Conservation (phyloP, 2,797 vertebrate species). For the Pristis pectinata region DNA sequence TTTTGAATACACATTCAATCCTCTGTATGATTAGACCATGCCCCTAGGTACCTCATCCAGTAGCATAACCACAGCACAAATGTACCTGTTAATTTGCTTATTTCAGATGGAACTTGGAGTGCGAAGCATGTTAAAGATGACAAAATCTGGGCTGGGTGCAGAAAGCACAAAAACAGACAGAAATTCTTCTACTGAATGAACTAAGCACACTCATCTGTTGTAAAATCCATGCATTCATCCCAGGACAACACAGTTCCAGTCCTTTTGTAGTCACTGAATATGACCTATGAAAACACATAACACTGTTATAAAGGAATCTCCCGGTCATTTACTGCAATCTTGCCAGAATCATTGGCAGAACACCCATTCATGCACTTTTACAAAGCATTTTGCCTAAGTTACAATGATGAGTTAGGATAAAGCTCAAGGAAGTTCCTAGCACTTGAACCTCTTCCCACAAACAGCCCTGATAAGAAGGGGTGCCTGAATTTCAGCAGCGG, state of each 20-base stretch:
- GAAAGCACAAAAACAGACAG: not conserved
- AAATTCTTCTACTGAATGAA: too few species aligned
- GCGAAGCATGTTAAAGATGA: not conserved
- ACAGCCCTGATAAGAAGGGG: not conserved
- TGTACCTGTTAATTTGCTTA: not conserved
- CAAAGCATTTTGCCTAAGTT: not conserved
- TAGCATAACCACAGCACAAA: not conserved
- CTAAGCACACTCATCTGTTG: too few species aligned
- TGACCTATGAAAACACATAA: not conserved
- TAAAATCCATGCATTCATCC: too few species aligned
- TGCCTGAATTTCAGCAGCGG: not conserved
- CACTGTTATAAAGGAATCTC: not conserved
- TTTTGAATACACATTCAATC: not conserved
- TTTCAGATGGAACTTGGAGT: not conserved
- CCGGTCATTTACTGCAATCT: not conserved
- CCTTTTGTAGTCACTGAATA: not conserved
- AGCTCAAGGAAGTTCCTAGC: not conserved
- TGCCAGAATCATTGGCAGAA: not conserved
- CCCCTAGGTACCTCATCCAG: not conserved
- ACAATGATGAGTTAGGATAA: not conserved
- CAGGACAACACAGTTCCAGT: too few species aligned
- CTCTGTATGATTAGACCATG: not conserved
- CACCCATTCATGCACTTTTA: not conserved
- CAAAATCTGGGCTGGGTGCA: not conserved
- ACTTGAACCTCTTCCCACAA: too few species aligned